Percentiles rank a stretch among this genome's conserved stretches.
Conservation (phyloP, 2,113 vertebrate species). For the Psephotus haematonotus region DNA sequence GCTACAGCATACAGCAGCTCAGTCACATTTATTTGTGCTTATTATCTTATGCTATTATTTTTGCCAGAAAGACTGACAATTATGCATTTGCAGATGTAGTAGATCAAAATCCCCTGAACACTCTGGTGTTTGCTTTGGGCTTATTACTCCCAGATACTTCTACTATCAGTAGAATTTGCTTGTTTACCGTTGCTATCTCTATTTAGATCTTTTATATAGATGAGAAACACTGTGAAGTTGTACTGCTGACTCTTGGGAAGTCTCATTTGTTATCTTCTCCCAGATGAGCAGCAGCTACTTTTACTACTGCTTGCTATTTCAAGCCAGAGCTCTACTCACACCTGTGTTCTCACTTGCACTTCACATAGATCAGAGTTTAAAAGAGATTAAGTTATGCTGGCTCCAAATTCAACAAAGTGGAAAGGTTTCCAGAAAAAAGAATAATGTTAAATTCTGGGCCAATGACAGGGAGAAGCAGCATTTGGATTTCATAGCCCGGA, state of each 20-base stretch:
- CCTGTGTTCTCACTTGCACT: background rate
- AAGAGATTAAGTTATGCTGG: background rate
- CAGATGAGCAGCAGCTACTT: background rate
- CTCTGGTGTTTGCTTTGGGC: slow-evolving; percentile 42
- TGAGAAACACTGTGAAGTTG: slow-evolving; percentile 22
- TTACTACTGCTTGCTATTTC: slow-evolving; percentile 29
- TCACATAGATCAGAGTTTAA: background rate
- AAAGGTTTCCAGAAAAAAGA: background rate
- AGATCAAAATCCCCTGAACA: slow-evolving; percentile 1
- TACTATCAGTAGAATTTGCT: slow-evolving; percentile 38
- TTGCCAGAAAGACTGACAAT: slow-evolving; percentile 23
- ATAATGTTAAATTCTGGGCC: background rate
- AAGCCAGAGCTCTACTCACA: background rate
- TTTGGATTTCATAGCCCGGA: background rate
- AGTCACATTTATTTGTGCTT: slow-evolving; percentile 31
- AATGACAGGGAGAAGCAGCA: background rate
- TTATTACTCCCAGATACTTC: slow-evolving; percentile 40
- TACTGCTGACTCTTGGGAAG: slow-evolving; percentile 6
- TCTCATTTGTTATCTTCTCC: slow-evolving; percentile 34
- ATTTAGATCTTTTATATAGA: slow-evolving; percentile 44
- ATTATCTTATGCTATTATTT: slow-evolving; percentile 41
- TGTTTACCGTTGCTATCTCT: slow-evolving; percentile 31
- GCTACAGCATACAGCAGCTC: background rate
- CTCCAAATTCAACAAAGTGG: background rate
- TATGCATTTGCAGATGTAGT: background rate